These are phyloP conservation scores for Oligia fasciuncula DNA, from an alignment of 2,888 invertebrate species.

Conservation along the genomic window DNA sequence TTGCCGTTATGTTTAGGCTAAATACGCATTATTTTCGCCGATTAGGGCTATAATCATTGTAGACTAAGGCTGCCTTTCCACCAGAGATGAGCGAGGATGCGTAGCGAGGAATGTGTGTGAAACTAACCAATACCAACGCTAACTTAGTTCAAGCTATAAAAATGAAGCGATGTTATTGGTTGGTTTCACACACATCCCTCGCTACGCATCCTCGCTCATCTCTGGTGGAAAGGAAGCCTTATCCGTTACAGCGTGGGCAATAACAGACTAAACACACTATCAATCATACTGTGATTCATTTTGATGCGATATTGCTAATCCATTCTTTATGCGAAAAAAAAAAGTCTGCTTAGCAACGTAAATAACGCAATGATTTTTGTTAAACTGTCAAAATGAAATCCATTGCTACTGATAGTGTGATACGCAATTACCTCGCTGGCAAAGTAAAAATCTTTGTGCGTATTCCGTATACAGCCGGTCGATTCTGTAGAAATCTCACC, in stretches of 20 bases:
- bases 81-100: no score
- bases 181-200: no score
- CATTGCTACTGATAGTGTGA: not conserved
- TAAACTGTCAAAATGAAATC: not conserved
- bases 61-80: not conserved
- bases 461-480: slow-evolving; percentile 18
- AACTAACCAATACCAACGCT: no score
- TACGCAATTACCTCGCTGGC: not conserved
- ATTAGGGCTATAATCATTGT: not conserved
- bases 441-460: slow-evolving; percentile 25
- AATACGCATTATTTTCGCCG: not conserved
- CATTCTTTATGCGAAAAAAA: not conserved
- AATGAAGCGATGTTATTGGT: no score
- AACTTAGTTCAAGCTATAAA: no score
- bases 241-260: no score
- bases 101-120: no score
- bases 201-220: no score
- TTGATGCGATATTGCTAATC: not conserved
- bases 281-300: not conserved
- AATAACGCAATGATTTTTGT: not conserved
- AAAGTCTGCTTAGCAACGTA: not conserved
- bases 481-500: no score
- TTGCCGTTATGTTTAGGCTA: slow-evolving; percentile 12
- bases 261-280: not conserved
- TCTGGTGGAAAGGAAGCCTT: not conserved